A percentile compares a stretch with the other conserved stretches of the same genome.
phyloP scores from a whole-genome alignment of 2,888 invertebrate genomes.

The Adelphocoris suturalis region DNA sequence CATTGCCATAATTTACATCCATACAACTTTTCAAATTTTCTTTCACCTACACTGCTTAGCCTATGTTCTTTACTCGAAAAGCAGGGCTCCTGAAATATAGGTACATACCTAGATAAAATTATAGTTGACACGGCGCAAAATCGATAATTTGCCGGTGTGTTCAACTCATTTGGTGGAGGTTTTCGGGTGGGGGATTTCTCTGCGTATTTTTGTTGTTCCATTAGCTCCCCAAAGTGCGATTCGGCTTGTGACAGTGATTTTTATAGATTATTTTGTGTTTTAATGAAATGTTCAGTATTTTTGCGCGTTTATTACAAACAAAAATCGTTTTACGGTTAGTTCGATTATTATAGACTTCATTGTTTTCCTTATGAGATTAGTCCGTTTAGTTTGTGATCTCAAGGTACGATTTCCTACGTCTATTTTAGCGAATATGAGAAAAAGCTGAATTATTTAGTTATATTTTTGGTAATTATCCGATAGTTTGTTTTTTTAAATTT shows the following conservation, averaged over 20 bases:
- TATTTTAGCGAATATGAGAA: conserved; percentile 62
- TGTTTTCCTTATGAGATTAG: conserved; percentile 64
- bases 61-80: not conserved
- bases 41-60: too few species aligned
- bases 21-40: too few species aligned
- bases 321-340: conserved; percentile 10
- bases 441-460: conserved; percentile 39
- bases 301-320: conserved; percentile 35
- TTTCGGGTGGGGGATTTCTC: not conserved
- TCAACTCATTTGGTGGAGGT: conserved; percentile 32
- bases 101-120: not conserved
- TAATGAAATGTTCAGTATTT: conserved; percentile 43
- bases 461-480: conserved; percentile 38
- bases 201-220: conserved; percentile 19
- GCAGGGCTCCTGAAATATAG: conserved; percentile 1
- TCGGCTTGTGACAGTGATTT: conserved; percentile 26
- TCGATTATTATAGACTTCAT: conserved; percentile 44
- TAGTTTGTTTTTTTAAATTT: conserved; percentile 2
- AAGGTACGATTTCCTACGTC: conserved; percentile 73
- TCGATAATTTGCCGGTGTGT: not conserved
- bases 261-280: not conserved
- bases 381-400: conserved; percentile 72
- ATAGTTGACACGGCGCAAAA: not conserved
- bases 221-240: not conserved
- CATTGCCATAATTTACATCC: too few species aligned